A percentile compares a stretch with the other conserved stretches of the same genome.
These are phyloP conservation scores for Cottus gobio DNA, from an alignment of 2,113 vertebrate species.

Conservation along the genomic window DNA sequence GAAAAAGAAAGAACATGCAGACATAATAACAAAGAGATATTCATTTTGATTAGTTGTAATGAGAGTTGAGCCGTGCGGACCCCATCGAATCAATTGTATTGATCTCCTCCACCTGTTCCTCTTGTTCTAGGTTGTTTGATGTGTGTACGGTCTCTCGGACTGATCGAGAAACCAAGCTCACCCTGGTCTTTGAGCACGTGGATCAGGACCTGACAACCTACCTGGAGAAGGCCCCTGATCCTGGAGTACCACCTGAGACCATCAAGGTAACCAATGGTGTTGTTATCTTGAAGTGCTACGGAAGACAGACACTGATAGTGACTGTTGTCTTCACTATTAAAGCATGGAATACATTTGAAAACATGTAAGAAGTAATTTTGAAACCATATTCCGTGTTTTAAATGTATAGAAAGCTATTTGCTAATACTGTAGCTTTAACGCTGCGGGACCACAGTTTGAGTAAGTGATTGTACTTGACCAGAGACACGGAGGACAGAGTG, in stretches of 20 bases:
- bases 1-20: neutral
- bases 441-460: conserved; percentile 44
- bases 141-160: conserved; percentile 97
- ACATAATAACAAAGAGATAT: neutral
- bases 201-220: conserved; percentile 99
- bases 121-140: conserved; percentile 91
- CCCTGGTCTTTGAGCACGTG: conserved; percentile 98
- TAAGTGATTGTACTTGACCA: conserved; percentile 51
- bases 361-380: neutral
- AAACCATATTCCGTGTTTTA: conserved; percentile 22
- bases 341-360: conserved; percentile 4
- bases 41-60: neutral
- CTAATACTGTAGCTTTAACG: conserved; percentile 32
- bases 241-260: conserved; percentile 96
- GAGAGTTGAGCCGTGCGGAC: neutral
- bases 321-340: neutral
- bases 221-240: conserved; percentile 97
- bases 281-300: neutral
- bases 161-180: conserved; percentile 97
- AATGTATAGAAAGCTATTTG: conserved; percentile 34
- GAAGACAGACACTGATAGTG: neutral
- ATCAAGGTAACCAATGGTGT: conserved; percentile 90
- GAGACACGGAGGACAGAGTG: conserved; percentile 59
- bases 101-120: conserved; percentile 41
- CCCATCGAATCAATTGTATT: conserved; percentile 28